phyloP scores from a whole-genome alignment of 2,797 vertebrate genomes.

The Gymnothorax reevesii region DNA sequence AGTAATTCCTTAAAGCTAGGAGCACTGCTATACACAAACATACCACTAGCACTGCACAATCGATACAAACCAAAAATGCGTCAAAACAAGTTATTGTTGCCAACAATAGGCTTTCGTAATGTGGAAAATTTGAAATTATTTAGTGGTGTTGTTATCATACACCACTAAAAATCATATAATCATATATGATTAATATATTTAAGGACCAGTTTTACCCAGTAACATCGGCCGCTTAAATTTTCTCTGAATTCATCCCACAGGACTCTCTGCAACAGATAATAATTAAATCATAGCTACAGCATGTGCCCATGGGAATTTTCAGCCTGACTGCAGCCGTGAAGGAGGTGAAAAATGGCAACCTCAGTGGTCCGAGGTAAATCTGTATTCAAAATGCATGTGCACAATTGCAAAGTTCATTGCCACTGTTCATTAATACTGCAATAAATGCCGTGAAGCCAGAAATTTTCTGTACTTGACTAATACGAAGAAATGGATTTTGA shows the following conservation, averaged over 20 bases:
- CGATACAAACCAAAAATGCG: no score
- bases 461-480: slow-evolving; percentile 36
- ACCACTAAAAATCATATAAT: no score
- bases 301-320: slow-evolving; percentile 64
- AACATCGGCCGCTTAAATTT: not conserved
- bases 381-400: slow-evolving; percentile 69
- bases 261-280: not conserved
- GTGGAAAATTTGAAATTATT: no score
- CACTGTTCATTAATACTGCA: slow-evolving; percentile 63
- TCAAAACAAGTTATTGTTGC: no score
- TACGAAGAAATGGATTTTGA: slow-evolving; percentile 41
- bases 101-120: no score
- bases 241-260: not conserved
- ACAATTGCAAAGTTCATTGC: slow-evolving; percentile 32
- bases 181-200: not conserved
- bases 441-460: slow-evolving; percentile 68
- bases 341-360: slow-evolving; percentile 68
- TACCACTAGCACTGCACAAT: no score
- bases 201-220: not conserved
- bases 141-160: no score
- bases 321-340: slow-evolving; percentile 68
- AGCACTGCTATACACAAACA: no score
- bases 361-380: slow-evolving; percentile 63
- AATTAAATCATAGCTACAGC: slow-evolving; percentile 56
- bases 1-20: no score